Base-by-base conservation (phyloP, 2,113 vertebrate species). In the Myodes glareolus region DNA sequence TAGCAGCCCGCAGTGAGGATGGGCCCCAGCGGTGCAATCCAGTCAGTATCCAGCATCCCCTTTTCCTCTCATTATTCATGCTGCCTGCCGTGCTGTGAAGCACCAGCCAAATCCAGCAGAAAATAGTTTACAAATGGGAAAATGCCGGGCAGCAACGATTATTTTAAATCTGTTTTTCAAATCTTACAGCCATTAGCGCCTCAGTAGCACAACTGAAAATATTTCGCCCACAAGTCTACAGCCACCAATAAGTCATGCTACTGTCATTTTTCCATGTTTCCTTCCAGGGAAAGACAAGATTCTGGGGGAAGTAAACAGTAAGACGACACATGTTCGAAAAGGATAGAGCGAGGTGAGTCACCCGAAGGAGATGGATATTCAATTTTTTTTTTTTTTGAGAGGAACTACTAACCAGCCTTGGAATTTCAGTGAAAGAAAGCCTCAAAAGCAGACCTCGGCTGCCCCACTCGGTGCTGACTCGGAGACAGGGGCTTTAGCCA, bases 91-190 rank as follows among this genome's bases (percentile, higher is more conserved):
- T 14, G 47, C 88, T 84, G 89, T 33, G 77, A 92, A 73, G 10
- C 89, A 50, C 61, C 55, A 63, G 85, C 84, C 21, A 1, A 50
- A 39, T 73, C 86, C 61, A 87, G 52, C 47, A 39, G 73, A 92
- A 98, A 97, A 94, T 21, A 42, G 36, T 88, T 94, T 95, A 95
- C 96, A 92, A 93, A 55, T 84, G 94, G 91, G 92, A 97, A 96
- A 95, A 96, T 36, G 89, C 92, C 25, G 77, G 96, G 96, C 95
- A 94, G 76, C 21, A 3, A 55, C n/a, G 65, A 91, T 75, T 68
- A 70, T 86, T 96, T 89, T 88, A 95, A 97, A 95, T 92, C 67
- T 91, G 77, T 91, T 95, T 97, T 97, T 78, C 81, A 97, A 94
- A 78, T 95, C 76, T 94, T 89, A 82, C 29, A 95, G 88, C 47